A percentile compares a stretch with the other conserved stretches of the same genome.
Evolutionary conservation across 1,140 invertebrate species (phyloP).

Genomic region (Drosophila grimshawi): DNA sequence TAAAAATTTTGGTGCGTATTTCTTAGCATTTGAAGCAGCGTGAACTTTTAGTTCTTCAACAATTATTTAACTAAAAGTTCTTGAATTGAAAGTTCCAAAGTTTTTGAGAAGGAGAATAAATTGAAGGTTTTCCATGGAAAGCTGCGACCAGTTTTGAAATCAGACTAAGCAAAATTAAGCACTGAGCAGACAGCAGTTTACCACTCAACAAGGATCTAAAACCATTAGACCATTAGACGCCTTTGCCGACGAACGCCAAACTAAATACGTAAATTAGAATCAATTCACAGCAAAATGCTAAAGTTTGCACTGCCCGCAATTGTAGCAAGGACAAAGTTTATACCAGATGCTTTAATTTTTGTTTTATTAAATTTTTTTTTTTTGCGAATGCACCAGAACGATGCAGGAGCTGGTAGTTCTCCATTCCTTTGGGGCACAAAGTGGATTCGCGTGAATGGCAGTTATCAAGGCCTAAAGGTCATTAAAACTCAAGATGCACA

Average conservation of each 20-base stretch:
- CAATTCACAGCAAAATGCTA: slow-evolving; percentile 49
- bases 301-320: slow-evolving; percentile 54
- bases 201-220: slow-evolving; percentile 68
- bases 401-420: slow-evolving; percentile 11
- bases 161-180: slow-evolving; percentile 42
- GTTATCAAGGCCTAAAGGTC: slow-evolving; percentile 70
- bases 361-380: background rate
- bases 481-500: slow-evolving; percentile 72
- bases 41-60: background rate
- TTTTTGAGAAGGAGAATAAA: slow-evolving; percentile 2
- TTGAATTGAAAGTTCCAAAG: slow-evolving; percentile 11
- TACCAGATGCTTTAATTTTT: slow-evolving; percentile 67
- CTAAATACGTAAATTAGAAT: slow-evolving; percentile 78
- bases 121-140: slow-evolving; percentile 1
- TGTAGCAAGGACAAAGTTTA: slow-evolving; percentile 53
- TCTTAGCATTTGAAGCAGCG: background rate
- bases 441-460: slow-evolving; percentile 66
- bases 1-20: background rate
- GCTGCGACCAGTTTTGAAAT: slow-evolving; percentile 34
- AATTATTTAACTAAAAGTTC: slow-evolving; percentile 5
- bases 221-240: slow-evolving; percentile 58
- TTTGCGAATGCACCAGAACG: slow-evolving; percentile 28
- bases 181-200: slow-evolving; percentile 33
- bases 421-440: slow-evolving; percentile 5
- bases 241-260: slow-evolving; percentile 61